These are phyloP conservation scores for Actias luna DNA, from an alignment of 2,888 invertebrate species.

Conservation along the genomic window DNA sequence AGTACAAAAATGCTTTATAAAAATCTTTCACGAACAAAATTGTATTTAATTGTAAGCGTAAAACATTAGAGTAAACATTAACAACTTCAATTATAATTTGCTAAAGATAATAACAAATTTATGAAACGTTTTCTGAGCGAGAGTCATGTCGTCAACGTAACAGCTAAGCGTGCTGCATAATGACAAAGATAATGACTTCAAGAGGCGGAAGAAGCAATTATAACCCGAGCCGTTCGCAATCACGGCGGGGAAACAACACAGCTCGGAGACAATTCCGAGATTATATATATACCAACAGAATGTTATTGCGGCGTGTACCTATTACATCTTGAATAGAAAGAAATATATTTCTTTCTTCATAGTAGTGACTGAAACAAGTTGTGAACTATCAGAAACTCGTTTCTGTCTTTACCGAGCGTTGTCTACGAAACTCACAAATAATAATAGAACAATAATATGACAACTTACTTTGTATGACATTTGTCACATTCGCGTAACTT, in stretches of 20 bases:
- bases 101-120: constrained; percentile 44
- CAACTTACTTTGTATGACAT: neutral
- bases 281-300: constrained; percentile 53
- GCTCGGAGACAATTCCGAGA: constrained; percentile 46
- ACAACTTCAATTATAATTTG: constrained; percentile 5
- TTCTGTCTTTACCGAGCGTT: constrained; percentile 6
- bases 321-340: constrained; percentile 16
- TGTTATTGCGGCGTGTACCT: constrained; percentile 42
- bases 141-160: constrained; percentile 34
- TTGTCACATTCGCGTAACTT: constrained; percentile 8
- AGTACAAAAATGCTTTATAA: neutral
- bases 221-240: constrained; percentile 59
- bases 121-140: constrained; percentile 42
- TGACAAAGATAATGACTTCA: constrained; percentile 74
- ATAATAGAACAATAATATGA: constrained; percentile 11
- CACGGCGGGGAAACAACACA: constrained; percentile 54
- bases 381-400: constrained; percentile 19
- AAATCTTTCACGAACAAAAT: neutral
- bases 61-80: constrained; percentile 1
- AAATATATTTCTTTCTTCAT: constrained; percentile 7
- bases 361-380: constrained; percentile 15
- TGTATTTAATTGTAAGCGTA: neutral
- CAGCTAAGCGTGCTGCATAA: constrained; percentile 65
- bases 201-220: constrained; percentile 76
- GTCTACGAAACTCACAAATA: constrained; percentile 6